These are phyloP conservation scores for Drosophila dunni DNA, from an alignment of 1,140 invertebrate genomes.

Conservation along the genomic window DNA sequence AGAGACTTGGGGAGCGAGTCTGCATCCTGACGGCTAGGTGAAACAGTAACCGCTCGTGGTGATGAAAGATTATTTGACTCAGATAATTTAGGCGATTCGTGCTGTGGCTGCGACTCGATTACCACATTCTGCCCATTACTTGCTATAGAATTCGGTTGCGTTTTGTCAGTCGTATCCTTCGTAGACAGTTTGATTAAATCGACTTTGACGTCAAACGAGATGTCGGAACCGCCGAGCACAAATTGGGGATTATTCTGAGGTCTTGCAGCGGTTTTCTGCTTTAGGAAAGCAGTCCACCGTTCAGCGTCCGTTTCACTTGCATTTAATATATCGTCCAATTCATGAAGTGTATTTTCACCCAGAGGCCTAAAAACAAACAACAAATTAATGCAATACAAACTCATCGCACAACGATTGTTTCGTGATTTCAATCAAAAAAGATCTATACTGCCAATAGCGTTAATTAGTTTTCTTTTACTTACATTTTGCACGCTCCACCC, in stretches of 20 bases:
- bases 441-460: not conserved
- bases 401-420: not conserved
- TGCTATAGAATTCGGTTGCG: not conserved
- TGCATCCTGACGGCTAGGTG: not conserved
- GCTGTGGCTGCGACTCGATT: not conserved
- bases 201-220: conserved; percentile 51
- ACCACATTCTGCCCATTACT: not conserved
- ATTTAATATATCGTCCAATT: conserved; percentile 48
- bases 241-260: conserved; percentile 5
- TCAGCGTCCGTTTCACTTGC: conserved; percentile 10
- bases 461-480: not conserved
- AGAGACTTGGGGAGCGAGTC: not conserved
- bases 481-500: not conserved
- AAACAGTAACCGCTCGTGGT: not conserved
- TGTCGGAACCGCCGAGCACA: conserved; percentile 1
- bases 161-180: not conserved
- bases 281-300: conserved; percentile 32
- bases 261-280: conserved; percentile 31
- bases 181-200: conserved; percentile 23
- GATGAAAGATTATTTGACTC: not conserved
- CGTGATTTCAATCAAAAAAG: not conserved
- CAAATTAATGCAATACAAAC: not conserved
- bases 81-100: not conserved
- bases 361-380: conserved; percentile 1
- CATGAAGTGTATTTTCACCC: conserved; percentile 23